These are phyloP conservation scores for Lepus americanus DNA, from an alignment of 2,113 vertebrate genomes.

Conservation along the genomic window DNA sequence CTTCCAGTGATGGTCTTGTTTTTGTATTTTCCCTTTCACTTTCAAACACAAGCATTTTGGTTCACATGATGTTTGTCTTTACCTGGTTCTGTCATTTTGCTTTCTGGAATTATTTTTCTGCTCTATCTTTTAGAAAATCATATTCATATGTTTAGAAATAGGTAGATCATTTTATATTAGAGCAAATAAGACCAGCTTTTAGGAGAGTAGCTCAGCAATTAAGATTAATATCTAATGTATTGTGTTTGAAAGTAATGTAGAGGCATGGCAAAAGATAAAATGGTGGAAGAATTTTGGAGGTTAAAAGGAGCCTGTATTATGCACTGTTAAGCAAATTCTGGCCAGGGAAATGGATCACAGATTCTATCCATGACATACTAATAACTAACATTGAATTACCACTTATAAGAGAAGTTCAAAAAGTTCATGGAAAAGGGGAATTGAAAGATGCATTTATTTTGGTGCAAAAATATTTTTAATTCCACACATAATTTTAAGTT, in stretches of 20 bases:
- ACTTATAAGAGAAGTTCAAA: neutral
- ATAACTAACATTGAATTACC: neutral
- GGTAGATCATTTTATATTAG: neutral
- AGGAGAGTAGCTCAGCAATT: neutral
- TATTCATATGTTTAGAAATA: conserved; percentile 19
- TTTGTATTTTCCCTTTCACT: neutral
- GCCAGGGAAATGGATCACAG: neutral
- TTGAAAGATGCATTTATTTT: too few species aligned
- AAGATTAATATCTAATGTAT: neutral
- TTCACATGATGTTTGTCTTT: conserved; percentile 32
- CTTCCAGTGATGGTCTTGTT: neutral
- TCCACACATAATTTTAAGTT: too few species aligned
- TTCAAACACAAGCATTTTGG: neutral
- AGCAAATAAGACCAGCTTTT: neutral
- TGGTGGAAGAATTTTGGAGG: neutral
- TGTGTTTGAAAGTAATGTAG: neutral
- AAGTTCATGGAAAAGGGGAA: too few species aligned
- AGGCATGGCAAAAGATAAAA: neutral
- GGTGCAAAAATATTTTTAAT: too few species aligned
- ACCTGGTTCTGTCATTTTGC: neutral
- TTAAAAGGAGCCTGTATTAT: neutral
- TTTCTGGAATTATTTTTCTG: conserved; percentile 36
- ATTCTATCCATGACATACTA: neutral
- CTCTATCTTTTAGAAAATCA: neutral
- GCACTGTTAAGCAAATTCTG: neutral